Base-by-base conservation (phyloP, 2,113 vertebrate genomes). In the Numida meleagris region DNA sequence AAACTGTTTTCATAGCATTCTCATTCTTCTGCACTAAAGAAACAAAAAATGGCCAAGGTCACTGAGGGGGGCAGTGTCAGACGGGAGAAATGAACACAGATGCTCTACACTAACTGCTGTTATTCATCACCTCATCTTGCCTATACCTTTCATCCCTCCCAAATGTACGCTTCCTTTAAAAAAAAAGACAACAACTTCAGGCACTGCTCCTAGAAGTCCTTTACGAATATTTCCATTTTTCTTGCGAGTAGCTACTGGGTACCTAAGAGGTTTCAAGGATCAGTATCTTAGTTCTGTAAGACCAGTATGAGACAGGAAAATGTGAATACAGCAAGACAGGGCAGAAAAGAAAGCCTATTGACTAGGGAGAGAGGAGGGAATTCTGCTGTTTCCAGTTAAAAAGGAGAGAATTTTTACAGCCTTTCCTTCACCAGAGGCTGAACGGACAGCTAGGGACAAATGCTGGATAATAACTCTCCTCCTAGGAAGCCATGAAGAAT, bases 271-370 rank as follows among this genome's bases (percentile, higher is more conserved):
- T 9, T 38, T 46, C 38, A 27, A 14, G 14, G 11, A 50, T 59
- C 19, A 68, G 21, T 34, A 42, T 59, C 48, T 14, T n/a, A 29
- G 4, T 63, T 83, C 29, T 55, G n/a, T 33, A 59, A 87, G 20
- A 72, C 7, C 20, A 91, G 10, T 43, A 23, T 12, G 58, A 73
- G 21, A 50, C 15, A 38, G 53, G 6, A 66, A 68, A 76, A 51
- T 0, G 1, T 78, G 27, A 67, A 57, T 48, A 43, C 17, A 62
- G 31, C 40, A 53, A 66, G 24, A 14, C 3, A 11, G 12, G 17
- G 8, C 18, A 73, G 43, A 65, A 7, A 46, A 20, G 12, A 0
- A 2, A 79, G 19, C 6, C 57, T 34, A 48, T 23, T 0, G 0
- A 20, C 13, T 46, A 24, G 10, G 19, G 14, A 70, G 4, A 6